Evolutionary conservation across 1,140 invertebrate species (phyloP), one percentile per base, ranked within the genome.

Genomic region (Diuraphis noxia): DNA sequence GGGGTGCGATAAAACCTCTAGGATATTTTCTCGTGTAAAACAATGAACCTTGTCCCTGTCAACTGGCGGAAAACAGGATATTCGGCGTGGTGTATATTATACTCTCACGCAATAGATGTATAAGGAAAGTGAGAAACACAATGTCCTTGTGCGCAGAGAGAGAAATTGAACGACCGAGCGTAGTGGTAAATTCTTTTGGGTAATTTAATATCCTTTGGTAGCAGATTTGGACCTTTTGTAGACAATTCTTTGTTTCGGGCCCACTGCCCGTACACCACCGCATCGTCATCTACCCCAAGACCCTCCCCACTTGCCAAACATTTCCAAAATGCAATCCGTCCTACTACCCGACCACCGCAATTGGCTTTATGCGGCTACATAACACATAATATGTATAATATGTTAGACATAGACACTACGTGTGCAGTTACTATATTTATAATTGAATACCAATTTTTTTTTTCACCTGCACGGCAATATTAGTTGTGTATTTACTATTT

Each of bases 191-290:
- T 90, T 90, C 88, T 72, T 77, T 90, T 79, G 88, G 88, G 88
- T 90, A 90, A 90, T 90, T 77, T 90, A 90, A 90, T 90, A 90
- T 77, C 88, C 88, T 90, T 90, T 90, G 88, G 88, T 77, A 79
- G n/a, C n/a, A 90, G 88, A n/a, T 90, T 90, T 46, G 56, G 63
- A 90, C 88, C 72, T 90, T 90, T 90, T 90, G 88, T 90, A 77
- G 40, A 90, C 88, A 81, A 79, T 77, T 86, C 43, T 52, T 21
- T 6, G 34, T n/a, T 86, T 40, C 38, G 30, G 30, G 23, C 56
- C n/a, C 56, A 25, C 52, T 56, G 30, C 52, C 21, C 21, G 25
- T 63, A 63, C 56, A 5, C 56, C 56, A 25, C 56, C 25, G 13
- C 85, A 77, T 40, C 8, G 40, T 23, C 13, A 38, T n/a, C 49